Evolutionary conservation across 2,113 vertebrate genomes (phyloP).

Genomic region (Paramisgurnus dabryanus): DNA sequence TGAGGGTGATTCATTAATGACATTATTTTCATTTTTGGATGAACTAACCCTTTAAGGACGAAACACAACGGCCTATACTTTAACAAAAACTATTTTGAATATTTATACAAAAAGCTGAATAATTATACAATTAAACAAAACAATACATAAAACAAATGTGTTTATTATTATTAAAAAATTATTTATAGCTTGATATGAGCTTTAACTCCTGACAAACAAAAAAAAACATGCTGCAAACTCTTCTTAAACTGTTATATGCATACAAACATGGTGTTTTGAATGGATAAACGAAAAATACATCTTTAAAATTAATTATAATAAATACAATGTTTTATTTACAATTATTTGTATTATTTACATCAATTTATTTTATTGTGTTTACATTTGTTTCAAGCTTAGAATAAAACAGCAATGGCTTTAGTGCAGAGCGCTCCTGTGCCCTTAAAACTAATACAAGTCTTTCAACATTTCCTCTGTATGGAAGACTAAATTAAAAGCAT

Average conservation of each 20-base stretch:
- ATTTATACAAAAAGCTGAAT: too few relatives aligned
- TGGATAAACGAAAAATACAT: constrained; percentile 23
- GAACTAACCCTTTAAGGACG: too few relatives aligned
- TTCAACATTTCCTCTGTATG: constrained; percentile 48
- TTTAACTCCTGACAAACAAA: constrained; percentile 58
- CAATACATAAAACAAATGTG: constrained; percentile 63
- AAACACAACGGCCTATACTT: too few relatives aligned
- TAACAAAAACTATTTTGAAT: too few relatives aligned
- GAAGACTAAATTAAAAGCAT: constrained; percentile 63
- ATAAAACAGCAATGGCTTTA: constrained; percentile 58
- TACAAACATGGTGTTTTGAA: constrained; percentile 47
- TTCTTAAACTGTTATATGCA: constrained; percentile 27
- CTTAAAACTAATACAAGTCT: constrained; percentile 44
- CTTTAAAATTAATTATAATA: constrained; percentile 29
- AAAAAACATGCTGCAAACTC: constrained; percentile 60
- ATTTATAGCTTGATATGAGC: constrained; percentile 64
- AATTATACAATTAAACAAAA: neutral
- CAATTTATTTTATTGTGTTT: constrained; percentile 38
- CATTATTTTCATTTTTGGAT: too few relatives aligned
- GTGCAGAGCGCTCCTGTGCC: constrained; percentile 52
- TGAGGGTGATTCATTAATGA: too few relatives aligned
- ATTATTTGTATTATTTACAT: constrained; percentile 50
- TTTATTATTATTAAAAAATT: constrained; percentile 92
- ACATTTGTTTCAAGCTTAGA: constrained; percentile 47
- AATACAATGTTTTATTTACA: constrained; percentile 45